Evolutionary conservation across 2,797 vertebrate genomes (phyloP), one percentile per base, ranked within the genome.

Genomic region (Chelmon rostratus): DNA sequence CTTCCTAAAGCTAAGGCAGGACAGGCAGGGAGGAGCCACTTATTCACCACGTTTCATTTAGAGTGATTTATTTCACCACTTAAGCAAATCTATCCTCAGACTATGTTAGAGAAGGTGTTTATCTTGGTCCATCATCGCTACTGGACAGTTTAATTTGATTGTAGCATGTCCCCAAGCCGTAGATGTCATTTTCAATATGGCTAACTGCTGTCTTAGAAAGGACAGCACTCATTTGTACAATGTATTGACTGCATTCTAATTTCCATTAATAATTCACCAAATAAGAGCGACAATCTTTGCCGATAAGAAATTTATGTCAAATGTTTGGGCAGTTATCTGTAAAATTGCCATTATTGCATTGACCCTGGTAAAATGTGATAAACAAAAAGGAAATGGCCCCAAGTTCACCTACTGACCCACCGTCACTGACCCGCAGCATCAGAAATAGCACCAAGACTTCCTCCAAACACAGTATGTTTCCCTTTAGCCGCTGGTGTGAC

Each of bases 41-140:
- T 4, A 47, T n/a, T 12, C 4, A 37, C 65, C 44, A 52, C 18
- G 62, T 79, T 71, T 53, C 18, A 62, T 79, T 71, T 53, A 28
- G 5, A 81, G 13, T 79, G 65, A 85, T 79, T 77, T 63, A 78
- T 87, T 81, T 0, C 15, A 70, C 63, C 67, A 81, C 72, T 85
- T 31, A 72, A 1, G 19, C 7, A 33, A 61, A 65, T 66, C 35
- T 49, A 47, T 37, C 15, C 19, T 5, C 37, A 35, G 13, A 18
- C 16, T 64, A 3, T 76, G 56, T 73, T 63, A 63, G 38, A 59
- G n/a, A 54, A 52, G 28, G 16, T 76, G 15, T 86, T 82, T 74
- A 66, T 72, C 58, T 53, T 52, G 31, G 74, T 82, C 78, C 28
- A 50, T 83, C 47, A 59, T 64, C 6, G 7, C 49, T 68, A 37